Evolutionary conservation across 2,888 invertebrate genomes (phyloP).

Genomic region (Neocrepidodera transversa): DNA sequence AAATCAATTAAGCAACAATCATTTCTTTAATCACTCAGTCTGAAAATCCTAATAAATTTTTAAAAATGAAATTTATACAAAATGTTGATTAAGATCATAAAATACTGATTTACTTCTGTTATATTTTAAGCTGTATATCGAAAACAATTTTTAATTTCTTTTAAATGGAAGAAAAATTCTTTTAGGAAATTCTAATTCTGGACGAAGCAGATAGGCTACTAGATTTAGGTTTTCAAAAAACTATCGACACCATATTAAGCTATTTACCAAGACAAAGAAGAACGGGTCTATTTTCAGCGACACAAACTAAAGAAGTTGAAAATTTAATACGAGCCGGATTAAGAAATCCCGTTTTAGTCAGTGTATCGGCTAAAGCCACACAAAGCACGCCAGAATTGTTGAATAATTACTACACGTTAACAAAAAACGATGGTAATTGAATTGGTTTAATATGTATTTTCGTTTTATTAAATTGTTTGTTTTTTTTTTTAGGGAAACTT

Average conservation of each 20-base stretch:
- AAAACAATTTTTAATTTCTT: not conserved
- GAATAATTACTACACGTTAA: slow-evolving; percentile 81
- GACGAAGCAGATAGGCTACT: slow-evolving; percentile 97
- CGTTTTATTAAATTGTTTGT: not conserved
- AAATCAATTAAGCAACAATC: too few species aligned
- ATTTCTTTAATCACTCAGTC: too few species aligned
- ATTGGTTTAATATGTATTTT: too few species aligned
- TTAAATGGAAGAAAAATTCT: slow-evolving; percentile 6
- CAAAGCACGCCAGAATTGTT: slow-evolving; percentile 76
- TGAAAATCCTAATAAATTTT: too few species aligned
- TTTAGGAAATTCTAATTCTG: slow-evolving; percentile 86
- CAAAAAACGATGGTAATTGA: slow-evolving; percentile 68
- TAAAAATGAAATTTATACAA: too few species aligned
- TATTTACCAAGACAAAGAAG: slow-evolving; percentile 91
- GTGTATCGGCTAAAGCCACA: slow-evolving; percentile 85
- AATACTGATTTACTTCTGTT: too few species aligned
- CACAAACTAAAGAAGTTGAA: slow-evolving; percentile 93
- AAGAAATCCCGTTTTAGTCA: slow-evolving; percentile 89
- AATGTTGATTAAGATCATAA: too few species aligned
- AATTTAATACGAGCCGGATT: slow-evolving; percentile 92
- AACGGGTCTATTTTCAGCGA: slow-evolving; percentile 98
- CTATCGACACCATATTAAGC: slow-evolving; percentile 86
- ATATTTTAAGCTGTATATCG: too few species aligned
- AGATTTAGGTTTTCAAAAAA: slow-evolving; percentile 88
- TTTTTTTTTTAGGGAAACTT: slow-evolving; percentile 70